phyloP scores from a whole-genome alignment of 1,140 invertebrate species.

The Lordiphosa stackelbergi region DNA sequence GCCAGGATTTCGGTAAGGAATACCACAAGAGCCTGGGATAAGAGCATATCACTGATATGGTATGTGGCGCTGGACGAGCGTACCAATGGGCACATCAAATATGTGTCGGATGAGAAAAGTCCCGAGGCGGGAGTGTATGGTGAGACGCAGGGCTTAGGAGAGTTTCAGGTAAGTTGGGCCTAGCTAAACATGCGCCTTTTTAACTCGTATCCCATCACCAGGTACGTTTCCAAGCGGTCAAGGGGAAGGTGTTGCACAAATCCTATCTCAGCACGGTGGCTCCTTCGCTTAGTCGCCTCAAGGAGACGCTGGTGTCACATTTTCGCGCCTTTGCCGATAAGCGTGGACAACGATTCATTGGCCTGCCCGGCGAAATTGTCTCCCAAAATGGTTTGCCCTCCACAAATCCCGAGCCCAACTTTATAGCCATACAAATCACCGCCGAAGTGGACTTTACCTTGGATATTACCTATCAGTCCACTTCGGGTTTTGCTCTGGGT shows the following conservation, averaged over 20 bases:
- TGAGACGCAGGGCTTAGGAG: conserved; percentile 86
- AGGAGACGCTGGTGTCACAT: conserved; percentile 86
- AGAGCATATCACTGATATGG: conserved; percentile 84
- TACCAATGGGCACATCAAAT: conserved; percentile 80
- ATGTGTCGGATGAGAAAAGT: conserved; percentile 79
- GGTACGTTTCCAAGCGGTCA: conserved; percentile 75
- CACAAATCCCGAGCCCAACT: conserved; percentile 83
- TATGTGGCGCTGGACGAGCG: conserved; percentile 87
- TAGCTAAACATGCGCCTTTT: no score
- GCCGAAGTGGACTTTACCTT: conserved; percentile 89
- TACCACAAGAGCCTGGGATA: conserved; percentile 62
- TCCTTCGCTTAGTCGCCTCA: conserved; percentile 85
- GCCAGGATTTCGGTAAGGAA: conserved; percentile 86
- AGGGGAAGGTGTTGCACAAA: conserved; percentile 82
- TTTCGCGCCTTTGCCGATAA: conserved; percentile 81
- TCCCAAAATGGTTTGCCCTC: conserved; percentile 76
- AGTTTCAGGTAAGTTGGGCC: conserved; percentile 80
- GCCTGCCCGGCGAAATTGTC: conserved; percentile 81
- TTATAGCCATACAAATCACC: conserved; percentile 89
- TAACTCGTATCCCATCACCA: conserved; percentile 1
- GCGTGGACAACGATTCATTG: conserved; percentile 80
- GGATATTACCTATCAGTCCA: conserved; percentile 91
- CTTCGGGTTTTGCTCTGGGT: conserved; percentile 66
- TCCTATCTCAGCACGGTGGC: conserved; percentile 86
- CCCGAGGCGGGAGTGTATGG: conserved; percentile 85